Conservation (phyloP, 1,140 invertebrate genomes). For the Drosophila repletoides region DNA sequence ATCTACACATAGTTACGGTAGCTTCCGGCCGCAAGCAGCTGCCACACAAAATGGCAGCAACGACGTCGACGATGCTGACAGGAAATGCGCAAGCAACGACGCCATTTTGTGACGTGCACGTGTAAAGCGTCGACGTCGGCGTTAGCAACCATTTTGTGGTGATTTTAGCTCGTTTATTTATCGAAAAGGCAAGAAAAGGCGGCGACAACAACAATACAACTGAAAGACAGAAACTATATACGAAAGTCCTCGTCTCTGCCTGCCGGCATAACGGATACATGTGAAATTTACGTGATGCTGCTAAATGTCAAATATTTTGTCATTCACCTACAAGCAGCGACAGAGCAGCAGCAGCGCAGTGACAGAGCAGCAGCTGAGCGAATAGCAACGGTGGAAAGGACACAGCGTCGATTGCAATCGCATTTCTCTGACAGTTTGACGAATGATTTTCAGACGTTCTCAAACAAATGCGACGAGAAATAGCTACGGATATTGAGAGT, state of each 20-base stretch:
- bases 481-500: slow-evolving; percentile 20
- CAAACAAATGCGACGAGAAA: slow-evolving; percentile 31
- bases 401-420: slow-evolving; percentile 28
- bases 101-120: slow-evolving; percentile 45
- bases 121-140: slow-evolving; percentile 5
- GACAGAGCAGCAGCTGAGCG: background rate
- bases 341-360: background rate
- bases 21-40: slow-evolving; percentile 35
- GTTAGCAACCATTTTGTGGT: slow-evolving; percentile 58
- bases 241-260: background rate
- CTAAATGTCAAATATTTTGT: slow-evolving; percentile 80
- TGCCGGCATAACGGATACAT: slow-evolving; percentile 28
- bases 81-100: slow-evolving; percentile 61
- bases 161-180: slow-evolving; percentile 77
- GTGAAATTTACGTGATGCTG: slow-evolving; percentile 70
- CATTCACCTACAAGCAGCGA: slow-evolving; percentile 34
- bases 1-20: slow-evolving; percentile 30
- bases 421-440: slow-evolving; percentile 42
- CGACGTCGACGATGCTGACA: slow-evolving; percentile 14
- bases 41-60: slow-evolving; percentile 14
- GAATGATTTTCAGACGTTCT: slow-evolving; percentile 36
- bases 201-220: slow-evolving; percentile 12
- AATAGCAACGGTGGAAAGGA: too few relatives aligned
- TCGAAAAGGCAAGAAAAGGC: too few relatives aligned
- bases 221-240: slow-evolving; percentile 13